phyloP scores from a whole-genome alignment of 2,888 invertebrate species.

The Amitus sp. region DNA sequence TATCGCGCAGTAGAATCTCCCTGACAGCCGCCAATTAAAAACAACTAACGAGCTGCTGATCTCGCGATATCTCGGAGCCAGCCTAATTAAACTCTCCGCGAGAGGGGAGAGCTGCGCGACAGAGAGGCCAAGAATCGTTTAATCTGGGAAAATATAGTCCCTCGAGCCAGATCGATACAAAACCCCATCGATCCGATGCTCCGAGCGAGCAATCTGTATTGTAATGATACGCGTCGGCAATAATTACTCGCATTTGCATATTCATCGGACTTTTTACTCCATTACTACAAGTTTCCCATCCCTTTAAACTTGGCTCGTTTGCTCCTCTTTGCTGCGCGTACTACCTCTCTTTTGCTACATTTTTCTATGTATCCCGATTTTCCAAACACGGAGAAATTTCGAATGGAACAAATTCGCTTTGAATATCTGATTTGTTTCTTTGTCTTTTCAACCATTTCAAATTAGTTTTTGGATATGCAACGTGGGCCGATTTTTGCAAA shows the following conservation, averaged over 20 bases:
- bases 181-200: constrained; percentile 36
- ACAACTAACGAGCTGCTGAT: constrained; percentile 66
- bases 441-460: no score
- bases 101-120: constrained; percentile 14
- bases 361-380: constrained; percentile 13
- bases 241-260: constrained; percentile 36
- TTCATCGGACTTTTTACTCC: constrained; percentile 35
- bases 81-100: constrained; percentile 62
- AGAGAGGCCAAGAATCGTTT: constrained; percentile 35
- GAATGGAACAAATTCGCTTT: no score
- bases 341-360: constrained; percentile 11
- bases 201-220: constrained; percentile 33
- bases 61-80: constrained; percentile 58
- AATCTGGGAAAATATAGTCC: constrained; percentile 39
- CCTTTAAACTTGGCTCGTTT: constrained; percentile 19
- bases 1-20: constrained; percentile 58
- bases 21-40: constrained; percentile 65
- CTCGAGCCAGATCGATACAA: constrained; percentile 29
- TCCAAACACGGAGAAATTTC: no score
- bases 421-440: no score
- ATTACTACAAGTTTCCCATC: constrained; percentile 36
- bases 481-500: no score
- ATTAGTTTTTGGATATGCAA: no score
- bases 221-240: constrained; percentile 32
- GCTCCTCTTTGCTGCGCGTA: constrained; percentile 11